Evolutionary conservation across 2,797 vertebrate genomes (phyloP).

Genomic region (Falco naumanni): DNA sequence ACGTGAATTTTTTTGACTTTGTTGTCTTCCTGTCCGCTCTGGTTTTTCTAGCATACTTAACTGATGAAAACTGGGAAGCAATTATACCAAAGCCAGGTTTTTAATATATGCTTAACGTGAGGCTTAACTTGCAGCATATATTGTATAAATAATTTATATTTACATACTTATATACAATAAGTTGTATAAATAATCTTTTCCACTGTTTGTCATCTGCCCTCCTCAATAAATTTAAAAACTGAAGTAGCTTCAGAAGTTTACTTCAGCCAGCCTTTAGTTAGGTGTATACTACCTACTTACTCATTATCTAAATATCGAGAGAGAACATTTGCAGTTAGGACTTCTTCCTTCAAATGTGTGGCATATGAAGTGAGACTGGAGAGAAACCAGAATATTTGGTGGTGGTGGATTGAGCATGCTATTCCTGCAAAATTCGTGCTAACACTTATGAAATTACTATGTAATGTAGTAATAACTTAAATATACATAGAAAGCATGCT

Average conservation of each 20-base stretch:
- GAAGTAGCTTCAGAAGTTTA: background rate
- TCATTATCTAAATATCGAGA: background rate
- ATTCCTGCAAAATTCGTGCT: background rate
- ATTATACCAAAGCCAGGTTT: background rate
- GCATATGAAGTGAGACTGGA: background rate
- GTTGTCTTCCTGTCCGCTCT: background rate
- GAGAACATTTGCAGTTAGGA: background rate
- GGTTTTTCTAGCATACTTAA: background rate
- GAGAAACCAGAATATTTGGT: background rate
- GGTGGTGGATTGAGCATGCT: background rate
- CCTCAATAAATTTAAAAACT: background rate
- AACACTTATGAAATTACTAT: background rate
- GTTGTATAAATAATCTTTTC: background rate
- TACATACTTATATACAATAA: background rate
- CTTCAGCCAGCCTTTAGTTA: background rate
- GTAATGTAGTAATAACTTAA: background rate
- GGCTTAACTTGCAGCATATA: background rate
- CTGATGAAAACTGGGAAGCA: background rate
- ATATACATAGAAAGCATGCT: background rate
- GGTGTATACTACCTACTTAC: background rate
- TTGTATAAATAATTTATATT: background rate
- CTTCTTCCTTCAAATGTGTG: background rate
- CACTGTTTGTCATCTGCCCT: background rate
- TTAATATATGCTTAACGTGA: background rate
- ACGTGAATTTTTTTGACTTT: background rate